Evolutionary conservation across 2,797 vertebrate genomes (phyloP).

Genomic region (Pangasius sanitwongsei): DNA sequence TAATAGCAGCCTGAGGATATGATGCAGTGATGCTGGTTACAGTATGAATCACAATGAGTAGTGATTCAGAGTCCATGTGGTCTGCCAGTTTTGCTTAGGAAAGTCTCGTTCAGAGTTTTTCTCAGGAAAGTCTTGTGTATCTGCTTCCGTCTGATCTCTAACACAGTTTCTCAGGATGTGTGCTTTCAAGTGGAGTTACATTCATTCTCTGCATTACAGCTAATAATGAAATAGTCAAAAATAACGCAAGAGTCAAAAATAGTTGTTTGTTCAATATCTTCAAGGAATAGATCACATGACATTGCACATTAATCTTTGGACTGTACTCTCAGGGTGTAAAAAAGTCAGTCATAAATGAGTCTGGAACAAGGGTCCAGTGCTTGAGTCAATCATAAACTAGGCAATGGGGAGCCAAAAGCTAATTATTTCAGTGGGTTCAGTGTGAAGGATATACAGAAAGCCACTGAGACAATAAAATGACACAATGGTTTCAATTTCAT

Average conservation of each 20-base stretch:
- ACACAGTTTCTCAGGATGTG: conserved; percentile 13
- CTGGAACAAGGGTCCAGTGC: conserved; percentile 33
- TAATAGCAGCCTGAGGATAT: conserved; percentile 34
- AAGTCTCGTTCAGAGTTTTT: background rate
- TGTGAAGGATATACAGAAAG: conserved; percentile 27
- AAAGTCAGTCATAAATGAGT: conserved; percentile 41
- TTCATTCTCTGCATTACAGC: background rate
- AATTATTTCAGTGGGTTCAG: conserved; percentile 30
- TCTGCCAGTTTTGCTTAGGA: background rate
- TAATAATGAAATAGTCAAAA: background rate
- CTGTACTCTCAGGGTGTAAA: conserved; percentile 33
- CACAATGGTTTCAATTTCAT: background rate
- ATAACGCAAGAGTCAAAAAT: background rate
- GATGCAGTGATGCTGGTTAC: conserved; percentile 43
- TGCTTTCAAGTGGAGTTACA: background rate
- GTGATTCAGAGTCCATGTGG: conserved; percentile 66
- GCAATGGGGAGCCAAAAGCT: conserved; percentile 31
- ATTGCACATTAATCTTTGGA: conserved; percentile 32
- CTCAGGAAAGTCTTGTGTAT: background rate
- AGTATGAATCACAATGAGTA: conserved; percentile 58
- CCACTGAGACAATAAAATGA: conserved; percentile 3
- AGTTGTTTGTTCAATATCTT: background rate
- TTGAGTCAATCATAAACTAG: conserved; percentile 53
- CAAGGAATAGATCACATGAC: background rate
- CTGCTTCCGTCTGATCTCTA: conserved; percentile 15